Evolutionary conservation across 2,797 vertebrate species (phyloP), one percentile per base, ranked within the genome.

Genomic region (Heteromormyrus szaboi): DNA sequence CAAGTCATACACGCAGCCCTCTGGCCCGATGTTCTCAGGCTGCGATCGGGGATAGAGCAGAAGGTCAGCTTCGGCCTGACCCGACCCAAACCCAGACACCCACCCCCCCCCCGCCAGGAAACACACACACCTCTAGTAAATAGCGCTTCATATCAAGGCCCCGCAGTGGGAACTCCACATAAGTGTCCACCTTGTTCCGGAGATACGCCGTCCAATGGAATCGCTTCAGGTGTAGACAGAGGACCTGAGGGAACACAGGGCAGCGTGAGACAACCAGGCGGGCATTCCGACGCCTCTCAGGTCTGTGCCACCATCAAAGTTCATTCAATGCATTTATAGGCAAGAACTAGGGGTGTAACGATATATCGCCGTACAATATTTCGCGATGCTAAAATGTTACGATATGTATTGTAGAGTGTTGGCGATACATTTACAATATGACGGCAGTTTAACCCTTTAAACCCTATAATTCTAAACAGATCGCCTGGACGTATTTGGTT

Each of bases 191-290:
- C 94, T 99, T 99, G 93, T 99, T 99, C 90, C 99, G 97, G 93
- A 99, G 94, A 95, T 98, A 99, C 0, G 98, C 98, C 3, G 99
- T 99, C 99, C 99, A 99, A 91, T 99, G 99, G 92, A 99, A 99
- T 91, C 99, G 95, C 90, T 99, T 99, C 91, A 99, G 95, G 93
- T 99, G 99, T 93, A 99, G 96, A 96, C 98, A 99, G 87, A 99
- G 96, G 93, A 99, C 98, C 99, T 99, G 54, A 72, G 29, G 65
- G 37, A 81, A 44, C 37, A 48, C 44, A 81, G 6, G n/a, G 44
- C 41, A 22, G 76, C 3, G 3, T 84, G 44, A 50, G 8, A 25
- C 8, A 22, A n/a, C 76, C 65, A 2, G 17, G 44, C 1, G 44
- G 46, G n/a, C 46, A 22, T 84, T 25, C n/a, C 2, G 1, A 50